Evolutionary conservation across 2,113 vertebrate species (phyloP), one percentile per base, ranked within the genome.

Genomic region (Motacilla tschutschensis): DNA sequence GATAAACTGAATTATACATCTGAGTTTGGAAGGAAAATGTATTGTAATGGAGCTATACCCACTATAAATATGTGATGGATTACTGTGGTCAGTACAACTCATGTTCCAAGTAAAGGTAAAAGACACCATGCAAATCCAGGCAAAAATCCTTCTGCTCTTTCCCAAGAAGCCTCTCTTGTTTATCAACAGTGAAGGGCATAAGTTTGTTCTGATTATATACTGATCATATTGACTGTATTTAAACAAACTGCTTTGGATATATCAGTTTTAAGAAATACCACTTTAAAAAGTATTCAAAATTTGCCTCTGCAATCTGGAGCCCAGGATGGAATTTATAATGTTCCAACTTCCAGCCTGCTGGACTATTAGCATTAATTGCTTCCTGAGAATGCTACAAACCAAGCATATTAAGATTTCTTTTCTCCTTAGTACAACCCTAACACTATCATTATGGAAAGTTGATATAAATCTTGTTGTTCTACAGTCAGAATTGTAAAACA

Each of bases 351-450:
- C 41, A 89, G 46, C 54, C 46, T 60, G 29, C 22, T 19, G 62
- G n/a, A 48, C 41, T 80, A 67, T 89, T 87, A 89, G 22, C 69
- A 85, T 87, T 83, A 93, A 89, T 75, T 87, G 58, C 38, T 92
- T 93, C 46, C 66, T 69, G 41, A 71, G 62, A 85, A 75, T 62
- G 64, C 26, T 54, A 43, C 76, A 91, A 78, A 91, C 53, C 81
- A 55, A 89, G 48, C 46, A 66, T 47, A 78, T 71, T 74, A 83
- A 90, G 38, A 83, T 87, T 75, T 78, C 48, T 63, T 69, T 89
- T 81, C 59, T 90, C 51, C 28, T 81, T 82, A 62, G 18, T 70
- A 72, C 26, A 76, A 55, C 28, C 43, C 25, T 84, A 86, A 74
- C 57, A 74, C 31, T 10, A 47, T 64, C 76, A 50, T 63, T 78